phyloP scores from a whole-genome alignment of 2,797 vertebrate genomes.

The Jordanella pulchra region DNA sequence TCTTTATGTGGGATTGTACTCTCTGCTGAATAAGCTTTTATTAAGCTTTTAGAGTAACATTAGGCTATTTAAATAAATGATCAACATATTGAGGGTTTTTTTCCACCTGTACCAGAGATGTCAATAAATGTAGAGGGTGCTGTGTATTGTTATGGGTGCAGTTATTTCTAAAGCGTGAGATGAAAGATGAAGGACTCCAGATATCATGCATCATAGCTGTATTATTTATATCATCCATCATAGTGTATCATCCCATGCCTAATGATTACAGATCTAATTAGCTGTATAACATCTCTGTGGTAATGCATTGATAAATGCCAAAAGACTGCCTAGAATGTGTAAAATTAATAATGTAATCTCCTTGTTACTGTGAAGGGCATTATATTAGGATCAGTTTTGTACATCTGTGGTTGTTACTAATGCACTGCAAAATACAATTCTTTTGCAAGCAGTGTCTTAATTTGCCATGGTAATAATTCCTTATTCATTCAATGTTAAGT shows the following conservation, averaged over 20 bases:
- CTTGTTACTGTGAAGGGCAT: neutral
- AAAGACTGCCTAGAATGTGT: neutral
- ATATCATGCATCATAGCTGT: neutral
- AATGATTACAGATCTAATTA: conserved; percentile 7
- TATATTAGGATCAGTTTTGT: neutral
- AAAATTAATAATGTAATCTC: neutral
- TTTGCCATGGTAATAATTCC: neutral
- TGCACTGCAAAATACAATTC: neutral
- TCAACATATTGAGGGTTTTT: neutral
- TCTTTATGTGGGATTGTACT: neutral
- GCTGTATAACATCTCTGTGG: neutral
- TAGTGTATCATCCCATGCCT: neutral
- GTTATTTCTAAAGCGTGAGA: neutral
- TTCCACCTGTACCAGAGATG: neutral
- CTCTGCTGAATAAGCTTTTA: neutral
- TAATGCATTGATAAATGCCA: conserved; percentile 5
- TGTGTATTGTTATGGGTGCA: neutral
- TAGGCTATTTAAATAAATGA: neutral
- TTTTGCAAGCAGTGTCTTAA: neutral
- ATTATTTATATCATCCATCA: neutral
- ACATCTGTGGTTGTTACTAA: neutral
- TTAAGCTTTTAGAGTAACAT: neutral
- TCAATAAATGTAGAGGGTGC: neutral
- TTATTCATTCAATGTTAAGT: neutral
- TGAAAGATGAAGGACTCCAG: neutral